A percentile compares a stretch with the other conserved stretches of the same genome.
These are phyloP conservation scores for Struthidea cinerea DNA, from an alignment of 2,113 vertebrate species.

Conservation along the genomic window DNA sequence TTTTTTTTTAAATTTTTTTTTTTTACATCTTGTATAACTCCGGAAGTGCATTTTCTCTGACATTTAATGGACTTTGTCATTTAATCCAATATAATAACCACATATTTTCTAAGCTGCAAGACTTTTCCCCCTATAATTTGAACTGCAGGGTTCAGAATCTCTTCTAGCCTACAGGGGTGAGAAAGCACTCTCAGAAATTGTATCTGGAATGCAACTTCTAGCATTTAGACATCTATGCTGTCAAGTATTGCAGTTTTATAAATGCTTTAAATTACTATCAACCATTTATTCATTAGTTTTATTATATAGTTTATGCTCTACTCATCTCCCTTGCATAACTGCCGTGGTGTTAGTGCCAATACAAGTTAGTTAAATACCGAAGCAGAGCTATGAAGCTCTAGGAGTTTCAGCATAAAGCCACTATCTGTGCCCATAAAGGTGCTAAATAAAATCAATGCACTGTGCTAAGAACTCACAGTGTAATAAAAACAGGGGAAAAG, in stretches of 20 bases:
- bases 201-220: not conserved
- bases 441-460: slow-evolving; percentile 16
- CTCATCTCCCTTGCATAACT: not conserved
- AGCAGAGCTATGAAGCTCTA: not conserved
- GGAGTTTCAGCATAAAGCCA: not conserved
- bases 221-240: not conserved
- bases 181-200: not conserved
- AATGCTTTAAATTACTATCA: not conserved
- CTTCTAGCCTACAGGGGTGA: not conserved
- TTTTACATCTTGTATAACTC: not conserved
- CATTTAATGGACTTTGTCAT: not conserved
- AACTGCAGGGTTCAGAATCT: not conserved
- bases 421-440: not conserved
- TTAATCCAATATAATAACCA: not conserved
- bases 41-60: not conserved
- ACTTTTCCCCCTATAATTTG: not conserved
- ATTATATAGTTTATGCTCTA: not conserved
- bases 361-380: not conserved
- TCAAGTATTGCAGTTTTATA: not conserved
- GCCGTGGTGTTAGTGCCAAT: not conserved
- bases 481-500: not conserved
- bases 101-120: not conserved
- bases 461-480: not conserved
- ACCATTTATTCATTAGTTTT: not conserved
- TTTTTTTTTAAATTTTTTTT: not conserved